A percentile compares a stretch with the other conserved stretches of the same genome.
phyloP scores from a whole-genome alignment of 2,797 vertebrate species.

The Phyllotis vaccarum region DNA sequence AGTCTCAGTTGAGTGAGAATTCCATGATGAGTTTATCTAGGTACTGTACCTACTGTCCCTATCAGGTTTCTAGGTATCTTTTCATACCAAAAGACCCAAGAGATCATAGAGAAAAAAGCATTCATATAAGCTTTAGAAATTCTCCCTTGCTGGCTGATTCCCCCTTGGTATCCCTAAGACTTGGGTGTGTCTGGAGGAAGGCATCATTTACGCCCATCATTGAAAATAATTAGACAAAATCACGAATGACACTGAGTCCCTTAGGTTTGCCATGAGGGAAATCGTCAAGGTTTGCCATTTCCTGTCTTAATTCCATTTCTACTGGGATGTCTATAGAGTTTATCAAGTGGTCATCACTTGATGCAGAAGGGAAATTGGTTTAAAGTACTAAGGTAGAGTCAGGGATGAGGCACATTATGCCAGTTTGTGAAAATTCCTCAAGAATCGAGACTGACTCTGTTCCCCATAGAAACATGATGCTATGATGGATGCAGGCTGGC shows the following conservation, averaged over 20 bases:
- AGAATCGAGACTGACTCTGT: background rate
- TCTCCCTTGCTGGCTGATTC: background rate
- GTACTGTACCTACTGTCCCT: background rate
- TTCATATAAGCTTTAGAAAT: background rate
- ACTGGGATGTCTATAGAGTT: background rate
- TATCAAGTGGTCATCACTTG: background rate
- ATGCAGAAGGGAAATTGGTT: background rate
- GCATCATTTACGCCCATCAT: background rate
- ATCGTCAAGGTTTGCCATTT: background rate
- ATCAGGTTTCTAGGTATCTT: background rate
- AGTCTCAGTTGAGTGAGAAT: background rate
- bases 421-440: background rate
- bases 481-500: background rate
- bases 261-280: conserved; percentile 15
- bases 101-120: background rate
- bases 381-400: background rate
- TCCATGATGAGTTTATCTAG: background rate
- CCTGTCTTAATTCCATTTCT: conserved; percentile 30
- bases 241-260: background rate
- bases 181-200: background rate
- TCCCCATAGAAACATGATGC: background rate
- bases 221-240: conserved; percentile 22
- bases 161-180: background rate
- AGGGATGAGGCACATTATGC: background rate
- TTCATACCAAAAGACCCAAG: background rate